phyloP scores from a whole-genome alignment of 2,113 vertebrate species.

The Orcinus orca region DNA sequence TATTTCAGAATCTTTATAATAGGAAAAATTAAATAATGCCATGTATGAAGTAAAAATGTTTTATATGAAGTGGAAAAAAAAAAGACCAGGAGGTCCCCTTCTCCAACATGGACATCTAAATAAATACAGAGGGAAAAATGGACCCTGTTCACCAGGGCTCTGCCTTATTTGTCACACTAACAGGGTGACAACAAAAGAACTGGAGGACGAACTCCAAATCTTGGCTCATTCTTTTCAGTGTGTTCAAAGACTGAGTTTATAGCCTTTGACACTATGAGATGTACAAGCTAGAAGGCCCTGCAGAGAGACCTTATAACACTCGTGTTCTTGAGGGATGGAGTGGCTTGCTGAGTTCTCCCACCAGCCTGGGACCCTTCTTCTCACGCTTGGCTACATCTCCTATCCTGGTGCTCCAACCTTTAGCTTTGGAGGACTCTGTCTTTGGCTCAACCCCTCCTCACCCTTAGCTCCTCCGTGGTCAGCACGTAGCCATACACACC shows the following conservation, averaged over 20 bases:
- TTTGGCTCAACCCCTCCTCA: background rate
- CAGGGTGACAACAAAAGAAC: background rate
- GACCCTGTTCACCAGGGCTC: background rate
- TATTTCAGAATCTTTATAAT: background rate
- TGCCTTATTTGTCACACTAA: background rate
- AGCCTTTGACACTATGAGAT: background rate
- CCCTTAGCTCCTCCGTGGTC: background rate
- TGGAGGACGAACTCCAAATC: background rate
- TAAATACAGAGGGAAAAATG: background rate
- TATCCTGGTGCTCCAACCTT: background rate
- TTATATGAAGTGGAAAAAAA: background rate
- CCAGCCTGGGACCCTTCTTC: background rate
- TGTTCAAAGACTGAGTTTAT: background rate
- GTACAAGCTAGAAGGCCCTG: rapidly evolving
- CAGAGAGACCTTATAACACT: background rate
- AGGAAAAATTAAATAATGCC: background rate
- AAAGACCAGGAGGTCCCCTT: background rate
- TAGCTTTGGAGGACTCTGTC: background rate
- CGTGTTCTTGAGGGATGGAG: rapidly evolving
- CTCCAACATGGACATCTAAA: background rate
- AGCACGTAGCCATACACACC: background rate
- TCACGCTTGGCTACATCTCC: background rate
- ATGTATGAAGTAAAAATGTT: background rate
- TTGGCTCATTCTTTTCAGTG: background rate
- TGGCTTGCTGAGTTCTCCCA: rapidly evolving